Base-by-base conservation (phyloP, 2,888 invertebrate genomes). In the Oxycera nigricornis region DNA sequence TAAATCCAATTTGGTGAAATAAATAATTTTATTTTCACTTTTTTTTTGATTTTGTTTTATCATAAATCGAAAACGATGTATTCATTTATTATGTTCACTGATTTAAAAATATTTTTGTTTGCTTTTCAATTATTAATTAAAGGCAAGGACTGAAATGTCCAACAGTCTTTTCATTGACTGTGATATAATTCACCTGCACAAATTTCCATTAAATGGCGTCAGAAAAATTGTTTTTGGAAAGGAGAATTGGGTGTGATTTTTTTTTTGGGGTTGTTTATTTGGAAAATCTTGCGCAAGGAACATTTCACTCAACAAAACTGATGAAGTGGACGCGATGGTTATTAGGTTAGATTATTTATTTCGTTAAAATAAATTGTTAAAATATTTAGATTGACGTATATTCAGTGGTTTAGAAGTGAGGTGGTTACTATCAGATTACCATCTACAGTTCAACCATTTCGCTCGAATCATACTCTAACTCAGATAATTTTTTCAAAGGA, bases 291-390 rank as follows among this genome's bases (percentile, higher is more conserved):
- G 57, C 79, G 82, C 84, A 85, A 85, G 85, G 85, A 82, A 84
- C 82, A 83, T 81, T 82, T 81, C 84, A 84, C 85, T 85, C 85
- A 85, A 82, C 85, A 85, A 85, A 85, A 85, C 84, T 85, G 81
- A 85, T 52, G 70, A 52, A 55, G 55, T 11, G 24, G 24, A 7
- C 11, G 35, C 35, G 11, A 35, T 7, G 35, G 11, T 35, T 35
- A 35, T 35, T 6, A 35, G 35, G 35, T 35, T 7, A 35, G 11
- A 35, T 7, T 35, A 35, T 35, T 7, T 7, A 35, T 7, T 35
- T 35, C 6, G 6, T 35, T 35, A 35, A 35, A 35, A 35, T 35
- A 35, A 7, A 35, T 35, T 35, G 6, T 35, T 35, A 35, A 7
- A 35, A 7, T 11, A 35, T 35, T 7, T 35, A 35, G 11, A 35